Evolutionary conservation across 2,797 vertebrate genomes (phyloP), one percentile per base, ranked within the genome.

Genomic region (Alauda arvensis): DNA sequence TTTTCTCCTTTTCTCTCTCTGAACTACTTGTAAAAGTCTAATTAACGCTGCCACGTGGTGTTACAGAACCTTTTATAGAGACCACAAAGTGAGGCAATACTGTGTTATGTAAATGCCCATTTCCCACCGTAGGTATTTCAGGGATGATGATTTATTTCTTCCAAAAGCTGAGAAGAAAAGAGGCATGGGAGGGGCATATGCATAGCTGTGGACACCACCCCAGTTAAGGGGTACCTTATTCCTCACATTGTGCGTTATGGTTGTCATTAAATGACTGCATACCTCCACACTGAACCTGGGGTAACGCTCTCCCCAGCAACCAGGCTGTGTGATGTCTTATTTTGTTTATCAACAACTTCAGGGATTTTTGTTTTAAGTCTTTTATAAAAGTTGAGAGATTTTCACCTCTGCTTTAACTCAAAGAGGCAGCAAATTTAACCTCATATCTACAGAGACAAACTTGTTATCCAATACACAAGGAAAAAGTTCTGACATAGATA

Each of bases 201-300:
- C 20, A 28, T 6, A 68, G 42, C 14, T 65, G n/a, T 26, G 40
- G 17, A 42, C 61, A 63, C 12, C 13, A 52, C 3, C 4, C 8
- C 21, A 43, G 18, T 52, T 55, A 59, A 15, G 2, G 17, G 3
- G 1, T 39, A 57, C 12, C 24, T 61, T 28, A 31, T 34, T 60
- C 14, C 10, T 87, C 48, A 40, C 3, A 8, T 28, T 56, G 17
- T 0, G 0, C 8, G 9, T 34, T 39, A 25, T 18, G 5, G 3
- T 39, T 78, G 26, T n/a, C 10, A 65, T 77, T 76, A 69, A 84
- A 69, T 66, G 14, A 12, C 14, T 45, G 12, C 34, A 39, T 9
- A 57, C 11, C 24, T 18, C 14, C 42, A 42, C 29, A 42, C 1
- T 31, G 56, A 45, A 80, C 31, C 5, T 13, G 37, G 6, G 26